A percentile compares a stretch with the other conserved stretches of the same genome.
These are phyloP conservation scores for Anseranas semipalmata DNA, from an alignment of 2,113 vertebrate genomes.

Conservation along the genomic window DNA sequence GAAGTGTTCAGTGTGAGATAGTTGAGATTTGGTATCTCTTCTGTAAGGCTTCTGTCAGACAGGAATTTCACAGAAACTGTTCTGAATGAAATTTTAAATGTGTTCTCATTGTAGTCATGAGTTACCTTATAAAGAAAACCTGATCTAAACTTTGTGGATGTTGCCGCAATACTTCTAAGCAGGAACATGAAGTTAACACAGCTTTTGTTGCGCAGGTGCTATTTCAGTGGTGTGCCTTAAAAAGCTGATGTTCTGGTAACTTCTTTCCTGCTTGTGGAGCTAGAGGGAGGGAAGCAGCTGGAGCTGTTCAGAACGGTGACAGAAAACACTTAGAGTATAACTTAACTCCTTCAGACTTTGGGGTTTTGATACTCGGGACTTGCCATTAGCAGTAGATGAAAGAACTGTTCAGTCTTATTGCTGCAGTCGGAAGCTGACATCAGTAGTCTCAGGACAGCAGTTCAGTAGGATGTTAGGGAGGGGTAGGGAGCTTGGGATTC, in stretches of 20 bases:
- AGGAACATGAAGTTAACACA: neutral
- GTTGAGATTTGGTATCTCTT: neutral
- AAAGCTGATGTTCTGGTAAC: neutral
- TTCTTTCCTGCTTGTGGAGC: neutral
- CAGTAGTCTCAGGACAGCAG: neutral
- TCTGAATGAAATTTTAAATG: neutral
- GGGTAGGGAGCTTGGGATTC: neutral
- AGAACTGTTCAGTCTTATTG: neutral
- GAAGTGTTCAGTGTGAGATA: neutral
- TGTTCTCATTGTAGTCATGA: neutral
- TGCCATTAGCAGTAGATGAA: neutral
- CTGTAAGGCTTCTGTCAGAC: neutral
- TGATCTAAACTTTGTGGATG: neutral
- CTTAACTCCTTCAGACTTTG: neutral
- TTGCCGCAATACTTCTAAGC: neutral
- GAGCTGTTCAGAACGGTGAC: neutral
- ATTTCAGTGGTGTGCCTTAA: neutral
- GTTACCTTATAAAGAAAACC: neutral
- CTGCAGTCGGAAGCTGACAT: neutral
- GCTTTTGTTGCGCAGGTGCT: neutral
- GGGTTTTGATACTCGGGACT: neutral
- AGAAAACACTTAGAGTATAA: neutral
- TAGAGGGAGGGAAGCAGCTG: neutral
- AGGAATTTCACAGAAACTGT: neutral
- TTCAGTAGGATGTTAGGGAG: neutral